A percentile compares a stretch with the other conserved stretches of the same genome.
phyloP scores from a whole-genome alignment of 2,888 invertebrate genomes.

The Ectobius pallidus region DNA sequence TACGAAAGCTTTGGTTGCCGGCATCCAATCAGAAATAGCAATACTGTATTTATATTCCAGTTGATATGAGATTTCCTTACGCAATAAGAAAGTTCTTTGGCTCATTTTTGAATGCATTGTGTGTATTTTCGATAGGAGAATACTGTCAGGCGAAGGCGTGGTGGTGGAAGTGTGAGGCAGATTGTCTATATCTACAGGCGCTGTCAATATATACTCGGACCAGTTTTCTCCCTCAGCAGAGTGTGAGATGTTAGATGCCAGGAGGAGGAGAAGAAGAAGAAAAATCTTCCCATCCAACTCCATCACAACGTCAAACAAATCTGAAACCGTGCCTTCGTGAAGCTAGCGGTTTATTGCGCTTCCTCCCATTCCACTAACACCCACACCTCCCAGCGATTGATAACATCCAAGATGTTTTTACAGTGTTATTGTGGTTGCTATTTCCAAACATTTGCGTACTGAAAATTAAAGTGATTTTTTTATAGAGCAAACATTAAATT shows the following conservation, averaged over 20 bases:
- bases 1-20: no score
- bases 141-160: background rate
- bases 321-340: background rate
- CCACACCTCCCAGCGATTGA: conserved; percentile 1
- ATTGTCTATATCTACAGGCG: conserved; percentile 18
- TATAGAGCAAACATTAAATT: no score
- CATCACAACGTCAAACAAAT: conserved; percentile 28
- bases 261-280: background rate
- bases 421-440: background rate
- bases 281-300: conserved; percentile 3
- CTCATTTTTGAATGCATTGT: background rate
- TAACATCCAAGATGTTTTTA: background rate
- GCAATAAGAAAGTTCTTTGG: background rate
- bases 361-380: background rate
- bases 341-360: conserved; percentile 22
- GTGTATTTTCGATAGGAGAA: background rate
- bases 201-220: conserved; percentile 23
- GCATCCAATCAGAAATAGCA: no score
- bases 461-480: no score
- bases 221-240: background rate
- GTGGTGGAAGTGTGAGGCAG: background rate
- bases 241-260: background rate
- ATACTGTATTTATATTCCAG: no score
- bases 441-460: background rate
- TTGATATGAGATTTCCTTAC: no score